Evolutionary conservation across 2,888 invertebrate genomes (phyloP).

Genomic region (Diachrysia chrysitis): DNA sequence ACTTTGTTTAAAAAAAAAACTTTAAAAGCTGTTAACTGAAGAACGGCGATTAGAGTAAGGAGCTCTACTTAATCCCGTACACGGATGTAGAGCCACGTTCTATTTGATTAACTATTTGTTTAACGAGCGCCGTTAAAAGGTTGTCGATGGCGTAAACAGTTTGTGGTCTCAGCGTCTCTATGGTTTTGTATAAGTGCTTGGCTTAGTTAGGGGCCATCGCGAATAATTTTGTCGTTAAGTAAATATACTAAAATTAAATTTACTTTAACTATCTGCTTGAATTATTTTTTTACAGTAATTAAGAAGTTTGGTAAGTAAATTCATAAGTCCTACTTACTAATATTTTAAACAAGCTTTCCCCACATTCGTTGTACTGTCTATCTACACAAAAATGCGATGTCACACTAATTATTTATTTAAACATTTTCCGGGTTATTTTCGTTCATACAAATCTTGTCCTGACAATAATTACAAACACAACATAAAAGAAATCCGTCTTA

Average conservation of each 20-base stretch:
- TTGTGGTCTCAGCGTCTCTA: conserved; percentile 17
- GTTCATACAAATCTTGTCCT: too few species aligned
- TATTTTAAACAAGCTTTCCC: too few species aligned
- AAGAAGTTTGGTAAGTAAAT: too few species aligned
- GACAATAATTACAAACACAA: too few species aligned
- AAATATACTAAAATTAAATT: not conserved
- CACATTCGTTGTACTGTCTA: too few species aligned
- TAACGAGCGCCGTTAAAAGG: conserved; percentile 61
- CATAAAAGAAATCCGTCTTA: too few species aligned
- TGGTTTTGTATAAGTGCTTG: conserved; percentile 2
- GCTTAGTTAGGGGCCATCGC: not conserved
- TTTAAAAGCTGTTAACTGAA: conserved; percentile 65
- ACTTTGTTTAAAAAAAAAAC: conserved; percentile 31
- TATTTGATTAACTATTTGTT: conserved; percentile 71
- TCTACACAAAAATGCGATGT: too few species aligned
- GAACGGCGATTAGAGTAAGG: conserved; percentile 56
- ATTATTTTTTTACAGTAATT: too few species aligned
- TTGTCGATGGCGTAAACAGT: conserved; percentile 48
- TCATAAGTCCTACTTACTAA: too few species aligned
- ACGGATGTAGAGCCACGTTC: conserved; percentile 65
- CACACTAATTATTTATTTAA: too few species aligned
- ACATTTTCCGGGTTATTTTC: too few species aligned
- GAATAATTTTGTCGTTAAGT: not conserved
- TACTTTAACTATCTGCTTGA: too few species aligned
- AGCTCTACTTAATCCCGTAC: conserved; percentile 63